Percentiles rank a stretch among this genome's conserved stretches.
phyloP scores from a whole-genome alignment of 1,140 invertebrate species.

The Periplaneta americana region DNA sequence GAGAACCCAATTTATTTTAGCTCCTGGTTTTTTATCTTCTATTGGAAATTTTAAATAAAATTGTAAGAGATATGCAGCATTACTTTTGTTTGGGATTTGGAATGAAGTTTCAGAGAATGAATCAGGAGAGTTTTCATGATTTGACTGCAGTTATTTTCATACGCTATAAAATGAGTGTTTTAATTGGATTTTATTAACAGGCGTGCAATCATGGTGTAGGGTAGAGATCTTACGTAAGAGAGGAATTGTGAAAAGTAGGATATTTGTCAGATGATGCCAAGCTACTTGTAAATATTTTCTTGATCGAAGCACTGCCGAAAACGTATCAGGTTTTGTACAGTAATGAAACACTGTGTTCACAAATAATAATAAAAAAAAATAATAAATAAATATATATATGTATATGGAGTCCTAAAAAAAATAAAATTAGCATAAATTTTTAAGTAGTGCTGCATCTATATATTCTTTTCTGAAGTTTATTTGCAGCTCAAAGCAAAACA shows the following conservation, averaged over 20 bases:
- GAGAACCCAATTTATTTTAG: neutral
- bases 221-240: neutral
- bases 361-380: no score
- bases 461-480: neutral
- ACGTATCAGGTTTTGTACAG: neutral
- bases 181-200: neutral
- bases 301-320: neutral
- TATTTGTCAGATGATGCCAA: neutral
- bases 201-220: neutral
- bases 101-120: neutral
- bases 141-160: neutral
- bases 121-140: neutral
- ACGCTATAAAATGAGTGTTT: neutral
- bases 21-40: neutral
- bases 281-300: neutral
- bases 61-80: neutral
- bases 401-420: neutral
- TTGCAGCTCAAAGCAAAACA: neutral
- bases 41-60: neutral
- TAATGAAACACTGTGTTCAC: neutral
- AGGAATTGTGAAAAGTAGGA: neutral
- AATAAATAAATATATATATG: no score
- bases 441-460: neutral
- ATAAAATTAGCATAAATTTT: neutral
- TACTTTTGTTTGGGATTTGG: neutral